A percentile compares a stretch with the other conserved stretches of the same genome.
These are phyloP conservation scores for Temnothorax longispinosus DNA, from an alignment of 1,140 invertebrate genomes.

Conservation along the genomic window DNA sequence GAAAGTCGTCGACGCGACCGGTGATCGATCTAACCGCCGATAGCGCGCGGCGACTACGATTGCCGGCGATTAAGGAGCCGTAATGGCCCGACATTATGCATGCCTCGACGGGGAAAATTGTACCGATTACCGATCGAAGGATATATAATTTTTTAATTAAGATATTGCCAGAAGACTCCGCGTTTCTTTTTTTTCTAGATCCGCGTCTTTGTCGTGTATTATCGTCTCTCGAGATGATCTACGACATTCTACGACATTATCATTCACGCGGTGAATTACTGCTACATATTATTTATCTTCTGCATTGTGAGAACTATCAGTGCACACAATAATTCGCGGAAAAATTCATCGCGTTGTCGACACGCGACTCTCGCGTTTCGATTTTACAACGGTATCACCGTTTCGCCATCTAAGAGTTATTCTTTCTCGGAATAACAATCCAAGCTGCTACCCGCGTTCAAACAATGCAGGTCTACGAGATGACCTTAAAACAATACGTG, in stretches of 20 bases:
- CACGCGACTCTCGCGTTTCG: neutral
- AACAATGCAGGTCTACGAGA: conserved; percentile 2
- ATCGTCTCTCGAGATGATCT: neutral
- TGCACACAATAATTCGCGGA: neutral
- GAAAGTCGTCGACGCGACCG: conserved; percentile 34
- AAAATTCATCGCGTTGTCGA: neutral
- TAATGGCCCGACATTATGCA: conserved; percentile 66
- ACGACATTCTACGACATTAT: conserved; percentile 15
- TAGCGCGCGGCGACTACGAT: conserved; percentile 44
- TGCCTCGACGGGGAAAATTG: conserved; percentile 66
- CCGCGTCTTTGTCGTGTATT: neutral
- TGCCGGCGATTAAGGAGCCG: conserved; percentile 51
- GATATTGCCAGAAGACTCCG: conserved; percentile 8
- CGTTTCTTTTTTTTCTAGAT: neutral
- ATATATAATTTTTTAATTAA: conserved; percentile 73
- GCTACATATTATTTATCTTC: conserved; percentile 14
- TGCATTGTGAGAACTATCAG: neutral
- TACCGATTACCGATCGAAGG: conserved; percentile 71
- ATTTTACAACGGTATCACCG: conserved; percentile 36
- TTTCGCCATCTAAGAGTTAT: conserved; percentile 32
- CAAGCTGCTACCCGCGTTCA: conserved; percentile 9
- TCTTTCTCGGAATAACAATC: conserved; percentile 56
- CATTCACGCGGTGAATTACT: neutral
- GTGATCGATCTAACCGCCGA: conserved; percentile 60
- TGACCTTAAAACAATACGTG: conserved; percentile 71